Percentiles rank a stretch among this genome's conserved stretches.
phyloP scores from a whole-genome alignment of 1,140 invertebrate species.

The Pogonomyrmex californicus region DNA sequence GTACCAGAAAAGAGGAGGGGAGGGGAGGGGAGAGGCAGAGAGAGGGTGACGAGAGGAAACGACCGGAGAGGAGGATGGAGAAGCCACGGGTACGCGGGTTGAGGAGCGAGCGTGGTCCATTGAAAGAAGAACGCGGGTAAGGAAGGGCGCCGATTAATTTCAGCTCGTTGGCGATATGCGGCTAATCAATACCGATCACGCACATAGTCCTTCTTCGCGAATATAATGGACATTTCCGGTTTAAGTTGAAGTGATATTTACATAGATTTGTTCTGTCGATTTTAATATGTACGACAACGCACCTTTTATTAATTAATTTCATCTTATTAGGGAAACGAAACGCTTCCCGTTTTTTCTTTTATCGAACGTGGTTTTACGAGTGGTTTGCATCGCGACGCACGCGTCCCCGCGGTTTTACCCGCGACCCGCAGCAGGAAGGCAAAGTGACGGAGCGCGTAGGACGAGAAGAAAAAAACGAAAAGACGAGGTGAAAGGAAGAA shows the following conservation, averaged over 20 bases:
- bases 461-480: slow-evolving; percentile 7
- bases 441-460: slow-evolving; percentile 18
- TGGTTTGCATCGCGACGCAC: not conserved
- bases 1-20: slow-evolving; percentile 39
- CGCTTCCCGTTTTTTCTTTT: not conserved
- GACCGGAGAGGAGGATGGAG: slow-evolving; percentile 45
- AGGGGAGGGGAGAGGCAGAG: not conserved
- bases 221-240: not conserved
- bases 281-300: not conserved
- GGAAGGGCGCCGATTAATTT: slow-evolving; percentile 75
- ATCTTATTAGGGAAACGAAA: not conserved
- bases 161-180: slow-evolving; percentile 65
- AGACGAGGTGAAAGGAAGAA: not conserved
- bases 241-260: not conserved
- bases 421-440: slow-evolving; percentile 11
- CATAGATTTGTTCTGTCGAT: not conserved
- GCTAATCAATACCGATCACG: slow-evolving; percentile 14
- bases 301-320: not conserved
- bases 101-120: slow-evolving; percentile 50
- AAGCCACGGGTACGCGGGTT: not conserved
- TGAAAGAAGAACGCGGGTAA: slow-evolving; percentile 67
- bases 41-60: not conserved
- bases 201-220: not conserved
- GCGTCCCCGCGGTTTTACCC: slow-evolving; percentile 5
- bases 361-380: not conserved